These are phyloP conservation scores for Sarcophaga carnaria DNA, from an alignment of 2,888 invertebrate genomes.

Conservation along the genomic window DNA sequence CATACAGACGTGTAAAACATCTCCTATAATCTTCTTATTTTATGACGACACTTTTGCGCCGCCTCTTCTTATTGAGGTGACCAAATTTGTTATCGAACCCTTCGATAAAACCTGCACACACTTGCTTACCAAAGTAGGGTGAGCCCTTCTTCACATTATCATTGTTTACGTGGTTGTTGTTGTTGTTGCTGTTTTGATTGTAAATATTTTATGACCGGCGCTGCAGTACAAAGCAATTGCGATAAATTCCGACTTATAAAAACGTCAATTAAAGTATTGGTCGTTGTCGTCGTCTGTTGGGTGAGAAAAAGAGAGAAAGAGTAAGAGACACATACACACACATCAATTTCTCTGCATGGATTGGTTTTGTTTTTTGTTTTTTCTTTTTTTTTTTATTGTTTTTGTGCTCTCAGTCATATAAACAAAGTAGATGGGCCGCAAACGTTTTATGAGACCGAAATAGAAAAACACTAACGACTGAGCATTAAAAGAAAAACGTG, in stretches of 20 bases:
- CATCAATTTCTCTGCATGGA: slow-evolving; percentile 7
- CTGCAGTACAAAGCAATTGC: slow-evolving; percentile 66
- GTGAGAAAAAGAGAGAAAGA: slow-evolving; percentile 59
- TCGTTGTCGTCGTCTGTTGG: slow-evolving; percentile 42
- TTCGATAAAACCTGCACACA: slow-evolving; percentile 6
- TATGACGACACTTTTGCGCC: no score
- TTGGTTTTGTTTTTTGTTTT: not conserved
- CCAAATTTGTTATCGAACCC: slow-evolving; percentile 10
- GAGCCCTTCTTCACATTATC: slow-evolving; percentile 30
- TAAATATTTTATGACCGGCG: slow-evolving; percentile 63
- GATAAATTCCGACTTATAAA: slow-evolving; percentile 69
- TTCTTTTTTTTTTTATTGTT: not conserved
- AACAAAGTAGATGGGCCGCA: slow-evolving; percentile 69
- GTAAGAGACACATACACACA: slow-evolving; percentile 39
- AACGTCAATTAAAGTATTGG: slow-evolving; percentile 70
- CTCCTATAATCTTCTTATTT: no score
- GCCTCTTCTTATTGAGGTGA: not conserved
- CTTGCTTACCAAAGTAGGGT: slow-evolving; percentile 44
- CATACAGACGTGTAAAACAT: not conserved
- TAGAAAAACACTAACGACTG: not conserved
- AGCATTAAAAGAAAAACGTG: slow-evolving; percentile 54
- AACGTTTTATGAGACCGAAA: slow-evolving; percentile 35
- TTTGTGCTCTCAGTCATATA: slow-evolving; percentile 25
- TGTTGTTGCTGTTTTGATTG: slow-evolving; percentile 41
- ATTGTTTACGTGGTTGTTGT: slow-evolving; percentile 22